Evolutionary conservation across 2,888 invertebrate genomes (phyloP), one percentile per base, ranked within the genome.

Genomic region (Torymus aiolomorphi): DNA sequence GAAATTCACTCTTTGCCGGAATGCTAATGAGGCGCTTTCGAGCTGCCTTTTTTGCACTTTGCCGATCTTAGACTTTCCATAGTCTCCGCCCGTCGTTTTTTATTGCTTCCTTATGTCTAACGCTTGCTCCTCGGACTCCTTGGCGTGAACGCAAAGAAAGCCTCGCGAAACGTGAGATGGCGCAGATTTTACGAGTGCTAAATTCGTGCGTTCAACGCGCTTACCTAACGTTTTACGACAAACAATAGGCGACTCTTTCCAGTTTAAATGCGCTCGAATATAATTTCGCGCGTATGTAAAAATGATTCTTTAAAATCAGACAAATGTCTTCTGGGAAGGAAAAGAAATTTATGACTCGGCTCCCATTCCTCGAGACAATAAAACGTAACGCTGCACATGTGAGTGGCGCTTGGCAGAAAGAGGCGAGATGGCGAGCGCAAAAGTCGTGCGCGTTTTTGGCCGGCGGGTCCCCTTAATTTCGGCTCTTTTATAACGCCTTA

Each of bases 401-500:
- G 66, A 54, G 66, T 52, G 54, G 67, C 67, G 69, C 69, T 69
- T 31, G 24, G 24, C 69, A n/a, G 51, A 51, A 49, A 54, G 2
- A 62, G 61, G 67, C 67, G 67, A 52, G 20, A 20, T 54, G 13
- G 20, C 52, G 1, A n/a, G 51, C 54, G 69, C 13, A 56, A 16
- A 56, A 18, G 3, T 24, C 24, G 2, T 3, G 56, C n/a, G 66
- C 54, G 67, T 59, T 71, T 71, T 20, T 52, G 52, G 54, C 52
- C 62, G 11, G 4, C 2, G n/a, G 20, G n/a, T 62, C 72, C 62
- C 63, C 62, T 63, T 73, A 65, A 66, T 66, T 75, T 75, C 66
- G 75, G 59, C 66, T 66, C 75, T 75, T 75, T 75, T 75, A 66
- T 66, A 75, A 75, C 75, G 75, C 75, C 75, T 75, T 59, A 66